Conservation (phyloP, 2,888 invertebrate species). For the Microctonus brassicae region DNA sequence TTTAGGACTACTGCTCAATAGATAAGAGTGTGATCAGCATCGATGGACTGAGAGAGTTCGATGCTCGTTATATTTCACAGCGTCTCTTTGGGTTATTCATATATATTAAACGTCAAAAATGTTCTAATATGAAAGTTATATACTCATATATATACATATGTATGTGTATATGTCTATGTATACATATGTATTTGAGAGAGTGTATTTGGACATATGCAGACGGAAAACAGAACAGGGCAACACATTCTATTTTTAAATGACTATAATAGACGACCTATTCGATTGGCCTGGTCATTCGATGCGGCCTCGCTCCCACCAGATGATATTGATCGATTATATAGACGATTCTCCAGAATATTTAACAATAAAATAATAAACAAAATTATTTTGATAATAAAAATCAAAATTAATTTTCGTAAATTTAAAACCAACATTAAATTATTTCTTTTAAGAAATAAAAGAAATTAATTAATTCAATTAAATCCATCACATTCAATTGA, state of each 20-base stretch:
- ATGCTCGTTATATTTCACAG: slow-evolving; percentile 11
- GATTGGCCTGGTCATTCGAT: slow-evolving; percentile 28
- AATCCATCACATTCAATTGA: too few relatives aligned
- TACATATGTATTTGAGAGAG: background rate
- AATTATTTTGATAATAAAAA: background rate
- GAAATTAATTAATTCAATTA: too few relatives aligned
- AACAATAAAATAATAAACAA: background rate
- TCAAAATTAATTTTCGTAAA: too few relatives aligned
- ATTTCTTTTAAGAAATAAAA: too few relatives aligned
- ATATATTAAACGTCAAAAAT: slow-evolving; percentile 10
- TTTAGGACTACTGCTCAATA: background rate
- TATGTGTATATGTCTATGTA: too few relatives aligned
- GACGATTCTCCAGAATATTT: background rate
- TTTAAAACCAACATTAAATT: too few relatives aligned
- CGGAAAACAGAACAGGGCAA: slow-evolving; percentile 10
- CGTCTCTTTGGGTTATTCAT: background rate
- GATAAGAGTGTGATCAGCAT: background rate
- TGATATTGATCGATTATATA: background rate
- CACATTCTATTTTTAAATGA: slow-evolving; percentile 39
- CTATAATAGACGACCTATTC: slow-evolving; percentile 36
- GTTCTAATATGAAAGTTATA: slow-evolving; percentile 6
- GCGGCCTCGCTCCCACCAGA: slow-evolving; percentile 13
- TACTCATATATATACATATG: background rate
- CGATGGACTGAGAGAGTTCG: slow-evolving; percentile 12
- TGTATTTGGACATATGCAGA: background rate